Evolutionary conservation across 1,140 invertebrate genomes (phyloP).

Genomic region (Cecropterus lyciades): DNA sequence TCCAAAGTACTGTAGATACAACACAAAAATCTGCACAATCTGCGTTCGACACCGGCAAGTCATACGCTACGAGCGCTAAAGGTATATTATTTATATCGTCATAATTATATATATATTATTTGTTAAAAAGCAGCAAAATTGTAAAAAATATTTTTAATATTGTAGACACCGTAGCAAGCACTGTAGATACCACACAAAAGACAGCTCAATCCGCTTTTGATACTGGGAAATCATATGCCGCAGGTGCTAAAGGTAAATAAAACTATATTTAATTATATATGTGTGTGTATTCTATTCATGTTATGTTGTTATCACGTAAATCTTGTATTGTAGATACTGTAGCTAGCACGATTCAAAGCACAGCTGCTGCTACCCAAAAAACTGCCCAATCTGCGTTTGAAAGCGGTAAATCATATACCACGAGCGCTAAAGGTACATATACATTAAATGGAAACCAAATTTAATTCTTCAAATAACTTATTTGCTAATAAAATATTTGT

Average conservation of each 20-base stretch:
- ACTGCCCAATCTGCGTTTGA: conserved; percentile 53
- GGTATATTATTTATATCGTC: conserved; percentile 8
- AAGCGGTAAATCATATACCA: conserved; percentile 49
- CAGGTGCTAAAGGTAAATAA: conserved; percentile 50
- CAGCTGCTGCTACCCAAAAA: conserved; percentile 49
- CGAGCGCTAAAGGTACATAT: conserved; percentile 28
- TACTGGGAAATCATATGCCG: conserved; percentile 48
- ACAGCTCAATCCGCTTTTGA: conserved; percentile 47
- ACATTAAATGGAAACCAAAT: neutral
- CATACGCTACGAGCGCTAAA: conserved; percentile 39
- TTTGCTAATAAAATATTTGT: too few relatives aligned
- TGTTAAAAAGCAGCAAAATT: too few relatives aligned
- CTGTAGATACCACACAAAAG: conserved; percentile 49
- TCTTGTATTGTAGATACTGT: conserved; percentile 39
- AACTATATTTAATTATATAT: too few relatives aligned
- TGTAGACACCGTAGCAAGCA: conserved; percentile 46
- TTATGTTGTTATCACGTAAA: too few relatives aligned
- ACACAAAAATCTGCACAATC: conserved; percentile 62
- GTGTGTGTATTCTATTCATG: too few relatives aligned
- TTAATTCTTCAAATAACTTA: too few relatives aligned
- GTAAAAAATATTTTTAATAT: conserved; percentile 19
- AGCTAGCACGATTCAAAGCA: conserved; percentile 30
- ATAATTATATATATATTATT: too few relatives aligned
- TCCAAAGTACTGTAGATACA: conserved; percentile 55
- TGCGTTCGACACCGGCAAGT: conserved; percentile 55